Conservation (phyloP, 2,888 invertebrate species). For the Vesta saturnalis region DNA sequence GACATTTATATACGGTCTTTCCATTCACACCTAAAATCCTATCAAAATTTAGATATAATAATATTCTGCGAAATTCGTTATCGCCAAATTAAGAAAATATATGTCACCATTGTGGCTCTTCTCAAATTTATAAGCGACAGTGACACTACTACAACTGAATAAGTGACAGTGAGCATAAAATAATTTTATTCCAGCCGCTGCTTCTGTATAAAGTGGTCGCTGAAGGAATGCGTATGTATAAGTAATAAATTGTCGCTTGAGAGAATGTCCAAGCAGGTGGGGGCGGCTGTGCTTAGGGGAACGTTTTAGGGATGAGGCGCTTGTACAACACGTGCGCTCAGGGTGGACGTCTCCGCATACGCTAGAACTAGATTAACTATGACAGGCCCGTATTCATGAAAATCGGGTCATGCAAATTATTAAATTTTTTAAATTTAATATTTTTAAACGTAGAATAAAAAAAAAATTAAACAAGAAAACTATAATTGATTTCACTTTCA, state of each 20-base stretch:
- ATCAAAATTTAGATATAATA: slow-evolving; percentile 20
- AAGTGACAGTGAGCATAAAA: slow-evolving; percentile 20
- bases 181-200: slow-evolving; percentile 41
- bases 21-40: slow-evolving; percentile 20
- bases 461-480: too few relatives aligned
- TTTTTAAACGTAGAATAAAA: too few relatives aligned
- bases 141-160: slow-evolving; percentile 14
- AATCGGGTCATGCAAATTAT: background rate
- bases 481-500: too few relatives aligned
- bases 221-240: slow-evolving; percentile 56
- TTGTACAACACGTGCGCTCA: slow-evolving; percentile 59
- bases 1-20: slow-evolving; percentile 37
- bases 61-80: slow-evolving; percentile 5
- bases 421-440: background rate
- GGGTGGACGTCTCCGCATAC: slow-evolving; percentile 58
- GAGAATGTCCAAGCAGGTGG: slow-evolving; percentile 68
- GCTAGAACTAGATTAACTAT: slow-evolving; percentile 57
- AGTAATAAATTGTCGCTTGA: slow-evolving; percentile 65
- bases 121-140: slow-evolving; percentile 25
- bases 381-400: slow-evolving; percentile 47
- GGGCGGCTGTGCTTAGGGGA: slow-evolving; percentile 58
- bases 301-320: slow-evolving; percentile 51
- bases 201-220: slow-evolving; percentile 48
- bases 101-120: background rate
- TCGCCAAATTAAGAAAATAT: slow-evolving; percentile 7